Evolutionary conservation across 2,888 invertebrate species (phyloP).

Genomic region (Hirtodrosophila duncani): DNA sequence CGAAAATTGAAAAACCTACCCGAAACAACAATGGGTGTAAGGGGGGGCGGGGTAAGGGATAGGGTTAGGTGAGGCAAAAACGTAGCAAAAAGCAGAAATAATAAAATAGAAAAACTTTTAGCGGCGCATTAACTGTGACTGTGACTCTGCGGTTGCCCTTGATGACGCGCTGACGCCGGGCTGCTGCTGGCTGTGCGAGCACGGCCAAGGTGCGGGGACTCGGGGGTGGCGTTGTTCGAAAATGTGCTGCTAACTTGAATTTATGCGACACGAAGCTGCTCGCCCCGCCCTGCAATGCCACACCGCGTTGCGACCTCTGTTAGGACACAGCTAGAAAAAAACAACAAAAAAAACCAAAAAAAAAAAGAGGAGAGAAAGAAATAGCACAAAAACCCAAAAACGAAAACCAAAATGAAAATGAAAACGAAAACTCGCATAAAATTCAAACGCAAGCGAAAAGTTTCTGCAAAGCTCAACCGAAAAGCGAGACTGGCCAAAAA

Average conservation of each 20-base stretch:
- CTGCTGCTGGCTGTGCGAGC: not conserved
- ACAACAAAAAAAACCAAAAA: constrained; percentile 3
- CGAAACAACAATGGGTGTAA: constrained; percentile 15
- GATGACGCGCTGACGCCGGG: constrained; percentile 29
- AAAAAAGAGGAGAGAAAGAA: constrained; percentile 14
- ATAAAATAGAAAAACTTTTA: constrained; percentile 72
- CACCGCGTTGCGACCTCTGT: not conserved
- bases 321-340: not conserved
- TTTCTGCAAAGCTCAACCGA: constrained; percentile 54
- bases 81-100: constrained; percentile 56
- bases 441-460: constrained; percentile 70
- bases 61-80: constrained; percentile 6
- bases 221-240: constrained; percentile 48
- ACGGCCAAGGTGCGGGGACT: not conserved
- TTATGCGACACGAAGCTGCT: constrained; percentile 70
- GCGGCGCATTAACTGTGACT: constrained; percentile 71
- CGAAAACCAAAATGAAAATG: too few species aligned
- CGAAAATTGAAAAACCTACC: constrained; percentile 63
- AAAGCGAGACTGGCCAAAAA: too few species aligned
- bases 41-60: constrained; percentile 1
- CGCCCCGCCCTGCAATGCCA: constrained; percentile 20
- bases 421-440: constrained; percentile 60
- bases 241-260: constrained; percentile 70
- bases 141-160: constrained; percentile 73
- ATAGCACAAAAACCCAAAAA: not conserved